Percentiles rank a stretch among this genome's conserved stretches.
Evolutionary conservation across 2,888 invertebrate genomes (phyloP).

Genomic region (Hypomecis punctinalis): DNA sequence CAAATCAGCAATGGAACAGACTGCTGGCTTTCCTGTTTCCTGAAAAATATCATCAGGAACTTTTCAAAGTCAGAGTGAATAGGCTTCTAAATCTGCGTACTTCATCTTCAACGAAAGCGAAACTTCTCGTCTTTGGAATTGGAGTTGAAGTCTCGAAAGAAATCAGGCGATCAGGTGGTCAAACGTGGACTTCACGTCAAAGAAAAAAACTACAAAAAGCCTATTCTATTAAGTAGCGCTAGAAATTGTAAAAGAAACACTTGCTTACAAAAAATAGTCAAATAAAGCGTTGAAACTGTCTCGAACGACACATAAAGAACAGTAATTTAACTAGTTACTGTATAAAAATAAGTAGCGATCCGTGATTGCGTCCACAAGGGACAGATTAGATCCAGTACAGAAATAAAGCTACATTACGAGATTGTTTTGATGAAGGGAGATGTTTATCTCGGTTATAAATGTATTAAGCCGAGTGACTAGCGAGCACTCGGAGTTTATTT

Average conservation of each 20-base stretch:
- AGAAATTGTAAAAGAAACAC: background rate
- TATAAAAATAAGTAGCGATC: constrained; percentile 14
- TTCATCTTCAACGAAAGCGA: no score
- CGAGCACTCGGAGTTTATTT: constrained; percentile 4
- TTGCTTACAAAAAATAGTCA: background rate
- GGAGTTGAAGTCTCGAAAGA: no score
- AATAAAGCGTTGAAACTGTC: background rate
- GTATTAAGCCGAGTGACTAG: constrained; percentile 25
- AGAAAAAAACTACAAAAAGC: no score
- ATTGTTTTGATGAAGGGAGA: constrained; percentile 32
- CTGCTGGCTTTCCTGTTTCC: no score
- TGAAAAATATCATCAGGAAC: no score
- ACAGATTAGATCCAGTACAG: constrained; percentile 29
- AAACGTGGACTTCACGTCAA: no score
- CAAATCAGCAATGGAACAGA: no score
- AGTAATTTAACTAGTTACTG: background rate
- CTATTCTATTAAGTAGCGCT: no score
- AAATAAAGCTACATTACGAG: constrained; percentile 29
- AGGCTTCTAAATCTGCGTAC: no score
- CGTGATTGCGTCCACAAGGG: constrained; percentile 28
- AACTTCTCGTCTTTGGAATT: no score
- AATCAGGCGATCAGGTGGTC: no score
- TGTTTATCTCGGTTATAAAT: constrained; percentile 31
- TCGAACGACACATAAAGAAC: background rate
- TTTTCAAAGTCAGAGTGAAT: no score